A percentile compares a stretch with the other conserved stretches of the same genome.
Evolutionary conservation across 2,113 vertebrate species (phyloP).

Genomic region (Engystomops pustulosus): DNA sequence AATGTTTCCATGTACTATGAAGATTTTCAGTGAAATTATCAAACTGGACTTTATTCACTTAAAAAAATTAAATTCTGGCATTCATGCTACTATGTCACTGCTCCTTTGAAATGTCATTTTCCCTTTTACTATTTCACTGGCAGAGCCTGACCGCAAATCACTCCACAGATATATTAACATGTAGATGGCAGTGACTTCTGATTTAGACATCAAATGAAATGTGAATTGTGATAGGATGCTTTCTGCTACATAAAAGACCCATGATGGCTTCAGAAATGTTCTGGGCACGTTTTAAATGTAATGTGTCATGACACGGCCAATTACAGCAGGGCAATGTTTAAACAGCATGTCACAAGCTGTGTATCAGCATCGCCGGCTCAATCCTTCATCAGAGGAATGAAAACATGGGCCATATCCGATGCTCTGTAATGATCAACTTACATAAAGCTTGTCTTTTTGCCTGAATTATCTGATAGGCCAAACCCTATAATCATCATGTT

Average conservation of each 20-base stretch:
- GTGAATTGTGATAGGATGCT: constrained; percentile 72
- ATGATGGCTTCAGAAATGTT: constrained; percentile 86
- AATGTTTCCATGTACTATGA: background rate
- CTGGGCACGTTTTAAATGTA: constrained; percentile 87
- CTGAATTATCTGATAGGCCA: constrained; percentile 26
- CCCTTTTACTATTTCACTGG: constrained; percentile 24
- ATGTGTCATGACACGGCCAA: constrained; percentile 91
- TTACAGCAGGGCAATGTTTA: constrained; percentile 86
- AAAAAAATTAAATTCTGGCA: constrained; percentile 6
- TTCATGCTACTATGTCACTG: constrained; percentile 3
- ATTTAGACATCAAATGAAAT: constrained; percentile 70
- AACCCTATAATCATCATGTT: constrained; percentile 55
- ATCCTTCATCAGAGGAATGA: constrained; percentile 81
- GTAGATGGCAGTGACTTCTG: constrained; percentile 67
- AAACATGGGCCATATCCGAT: constrained; percentile 75
- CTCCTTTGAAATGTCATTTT: constrained; percentile 43
- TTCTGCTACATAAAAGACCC: constrained; percentile 83
- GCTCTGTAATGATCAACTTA: constrained; percentile 76
- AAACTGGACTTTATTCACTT: constrained; percentile 30
- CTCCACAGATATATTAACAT: constrained; percentile 29
- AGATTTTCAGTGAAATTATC: background rate
- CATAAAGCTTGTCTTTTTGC: constrained; percentile 73
- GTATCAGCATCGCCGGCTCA: constrained; percentile 88
- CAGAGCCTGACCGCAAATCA: constrained; percentile 33
- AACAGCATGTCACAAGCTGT: constrained; percentile 93